These are phyloP conservation scores for Meteorus colon DNA, from an alignment of 2,888 invertebrate species.

Conservation along the genomic window DNA sequence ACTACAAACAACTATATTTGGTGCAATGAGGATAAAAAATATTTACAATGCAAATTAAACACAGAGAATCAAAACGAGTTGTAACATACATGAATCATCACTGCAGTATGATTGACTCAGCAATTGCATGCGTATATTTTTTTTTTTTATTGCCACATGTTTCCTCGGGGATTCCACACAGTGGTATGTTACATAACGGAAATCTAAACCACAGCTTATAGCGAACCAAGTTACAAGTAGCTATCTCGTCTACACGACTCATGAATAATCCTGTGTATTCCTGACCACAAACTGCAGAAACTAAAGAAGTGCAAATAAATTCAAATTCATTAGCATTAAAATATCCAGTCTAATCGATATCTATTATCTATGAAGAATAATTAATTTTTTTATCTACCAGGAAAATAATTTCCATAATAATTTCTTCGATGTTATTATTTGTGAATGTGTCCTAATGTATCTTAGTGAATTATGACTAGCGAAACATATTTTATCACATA, in stretches of 20 bases:
- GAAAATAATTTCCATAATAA: conserved; percentile 5
- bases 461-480: background rate
- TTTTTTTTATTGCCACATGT: conserved; percentile 31
- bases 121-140: conserved; percentile 4
- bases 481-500: background rate
- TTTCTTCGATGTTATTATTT: conserved; percentile 1
- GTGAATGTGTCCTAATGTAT: background rate
- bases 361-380: background rate
- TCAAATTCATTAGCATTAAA: conserved; percentile 1
- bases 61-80: background rate
- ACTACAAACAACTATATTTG: background rate
- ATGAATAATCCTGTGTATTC: conserved; percentile 20
- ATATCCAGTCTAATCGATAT: conserved; percentile 2
- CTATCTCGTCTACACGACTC: conserved; percentile 8
- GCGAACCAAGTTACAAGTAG: conserved; percentile 5
- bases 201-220: conserved; percentile 39
- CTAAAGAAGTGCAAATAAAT: background rate
- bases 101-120: background rate
- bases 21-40: background rate
- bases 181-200: conserved; percentile 50
- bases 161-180: conserved; percentile 54
- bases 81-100: conserved; percentile 2
- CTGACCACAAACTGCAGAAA: background rate
- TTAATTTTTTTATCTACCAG: background rate
- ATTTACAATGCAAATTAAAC: background rate